These are phyloP conservation scores for Balaeniceps rex DNA, from an alignment of 2,113 vertebrate genomes.

Conservation along the genomic window DNA sequence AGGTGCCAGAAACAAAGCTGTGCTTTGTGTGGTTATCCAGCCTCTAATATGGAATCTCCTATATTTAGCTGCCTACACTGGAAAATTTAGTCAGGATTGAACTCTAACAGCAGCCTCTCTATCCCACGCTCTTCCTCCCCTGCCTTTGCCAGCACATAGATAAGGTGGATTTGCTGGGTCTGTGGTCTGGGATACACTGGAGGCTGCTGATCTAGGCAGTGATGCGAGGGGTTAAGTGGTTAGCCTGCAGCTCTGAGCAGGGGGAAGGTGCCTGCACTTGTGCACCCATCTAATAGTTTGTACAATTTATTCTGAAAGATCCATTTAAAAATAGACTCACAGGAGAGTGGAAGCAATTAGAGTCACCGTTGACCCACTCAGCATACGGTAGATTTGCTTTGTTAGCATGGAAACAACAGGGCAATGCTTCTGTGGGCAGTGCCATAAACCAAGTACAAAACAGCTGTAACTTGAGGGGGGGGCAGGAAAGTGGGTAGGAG, in stretches of 20 bases:
- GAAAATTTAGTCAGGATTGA: not conserved
- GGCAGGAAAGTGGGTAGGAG: not conserved
- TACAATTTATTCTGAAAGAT: not conserved
- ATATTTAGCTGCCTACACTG: constrained; percentile 4
- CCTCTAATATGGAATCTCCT: not conserved
- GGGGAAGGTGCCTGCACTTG: not conserved
- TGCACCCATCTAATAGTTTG: not conserved
- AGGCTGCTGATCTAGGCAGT: not conserved
- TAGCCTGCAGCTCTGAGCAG: not conserved
- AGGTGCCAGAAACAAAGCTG: not conserved
- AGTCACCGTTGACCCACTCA: not conserved
- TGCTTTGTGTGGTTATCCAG: not conserved
- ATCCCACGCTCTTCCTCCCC: not conserved
- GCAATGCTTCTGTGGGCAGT: not conserved
- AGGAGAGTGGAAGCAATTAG: not conserved
- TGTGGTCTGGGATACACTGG: not conserved
- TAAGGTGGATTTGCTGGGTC: not conserved
- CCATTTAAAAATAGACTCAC: not conserved
- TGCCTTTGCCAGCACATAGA: not conserved
- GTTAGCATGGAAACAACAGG: not conserved
- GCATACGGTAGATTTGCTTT: not conserved
- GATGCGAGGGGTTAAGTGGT: not conserved
- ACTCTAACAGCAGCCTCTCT: not conserved
- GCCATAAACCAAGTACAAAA: not conserved
- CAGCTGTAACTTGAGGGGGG: not conserved